Conservation (phyloP, 2,888 invertebrate genomes). For the Rhaphigaster nebulosa region DNA sequence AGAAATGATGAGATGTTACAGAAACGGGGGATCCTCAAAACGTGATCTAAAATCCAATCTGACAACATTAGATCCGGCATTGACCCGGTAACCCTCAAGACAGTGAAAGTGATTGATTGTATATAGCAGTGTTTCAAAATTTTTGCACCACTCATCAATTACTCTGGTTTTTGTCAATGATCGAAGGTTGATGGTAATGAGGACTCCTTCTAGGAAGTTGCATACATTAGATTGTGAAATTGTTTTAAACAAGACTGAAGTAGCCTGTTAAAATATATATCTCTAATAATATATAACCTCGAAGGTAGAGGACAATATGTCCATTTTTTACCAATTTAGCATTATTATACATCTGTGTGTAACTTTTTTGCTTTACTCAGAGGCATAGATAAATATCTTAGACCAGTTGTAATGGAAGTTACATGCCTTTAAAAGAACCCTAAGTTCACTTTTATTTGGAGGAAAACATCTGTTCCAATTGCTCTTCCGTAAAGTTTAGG, state of each 20-base stretch:
- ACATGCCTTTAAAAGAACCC: too few relatives aligned
- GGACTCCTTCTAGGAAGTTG: conserved; percentile 14
- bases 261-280: background rate
- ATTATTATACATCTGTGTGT: too few relatives aligned
- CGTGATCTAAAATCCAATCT: conserved; percentile 50
- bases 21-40: conserved; percentile 40
- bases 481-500: too few relatives aligned
- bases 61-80: conserved; percentile 48
- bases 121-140: conserved; percentile 39
- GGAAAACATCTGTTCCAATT: too few relatives aligned
- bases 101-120: conserved; percentile 49
- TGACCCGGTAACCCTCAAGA: conserved; percentile 28
- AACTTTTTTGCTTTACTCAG: too few relatives aligned
- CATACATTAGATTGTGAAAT: background rate
- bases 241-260: background rate
- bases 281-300: too few relatives aligned
- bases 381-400: too few relatives aligned
- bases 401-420: too few relatives aligned
- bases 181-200: conserved; percentile 38
- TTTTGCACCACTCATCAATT: conserved; percentile 42
- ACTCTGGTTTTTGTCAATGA: conserved; percentile 47
- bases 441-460: too few relatives aligned
- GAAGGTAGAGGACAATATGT: too few relatives aligned
- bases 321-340: too few relatives aligned
- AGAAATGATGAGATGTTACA: conserved; percentile 50